Evolutionary conservation across 2,888 invertebrate genomes (phyloP).

Genomic region (Argynnis bischoffii): DNA sequence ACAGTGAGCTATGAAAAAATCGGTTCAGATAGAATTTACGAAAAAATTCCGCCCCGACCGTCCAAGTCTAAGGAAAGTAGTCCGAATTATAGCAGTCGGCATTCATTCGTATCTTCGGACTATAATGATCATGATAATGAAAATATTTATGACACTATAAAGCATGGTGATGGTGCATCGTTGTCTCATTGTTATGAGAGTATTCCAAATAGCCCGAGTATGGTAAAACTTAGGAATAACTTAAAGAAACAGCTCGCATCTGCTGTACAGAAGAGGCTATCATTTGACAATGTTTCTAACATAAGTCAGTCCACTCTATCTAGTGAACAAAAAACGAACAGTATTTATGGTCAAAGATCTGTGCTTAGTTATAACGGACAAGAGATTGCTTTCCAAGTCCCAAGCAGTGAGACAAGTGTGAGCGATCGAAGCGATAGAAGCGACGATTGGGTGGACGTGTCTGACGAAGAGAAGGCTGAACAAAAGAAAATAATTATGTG

Average conservation of each 20-base stretch:
- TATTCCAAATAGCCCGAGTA: conserved; percentile 77
- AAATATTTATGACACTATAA: conserved; percentile 85
- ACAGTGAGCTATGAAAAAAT: conserved; percentile 76
- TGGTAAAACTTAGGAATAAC: conserved; percentile 70
- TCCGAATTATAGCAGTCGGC: conserved; percentile 66
- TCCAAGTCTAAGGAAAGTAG: conserved; percentile 67
- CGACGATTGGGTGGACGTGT: conserved; percentile 86
- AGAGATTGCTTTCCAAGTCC: conserved; percentile 77
- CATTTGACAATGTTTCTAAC: conserved; percentile 75
- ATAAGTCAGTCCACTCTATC: conserved; percentile 80
- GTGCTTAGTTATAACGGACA: conserved; percentile 76
- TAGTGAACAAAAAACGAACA: conserved; percentile 84
- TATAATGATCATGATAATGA: conserved; percentile 79
- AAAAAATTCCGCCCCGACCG: conserved; percentile 67
- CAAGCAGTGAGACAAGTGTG: conserved; percentile 82
- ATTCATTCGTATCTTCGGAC: conserved; percentile 68
- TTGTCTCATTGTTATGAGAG: conserved; percentile 84
- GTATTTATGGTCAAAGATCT: conserved; percentile 81
- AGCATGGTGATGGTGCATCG: conserved; percentile 75
- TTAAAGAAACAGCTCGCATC: conserved; percentile 64
- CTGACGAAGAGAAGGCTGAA: conserved; percentile 80
- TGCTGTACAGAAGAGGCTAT: conserved; percentile 68
- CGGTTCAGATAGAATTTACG: conserved; percentile 75
- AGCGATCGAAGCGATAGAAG: conserved; percentile 84
- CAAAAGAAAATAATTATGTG: conserved; percentile 82